phyloP scores from a whole-genome alignment of 1,140 invertebrate genomes.

The Hydropsyche tenuis region DNA sequence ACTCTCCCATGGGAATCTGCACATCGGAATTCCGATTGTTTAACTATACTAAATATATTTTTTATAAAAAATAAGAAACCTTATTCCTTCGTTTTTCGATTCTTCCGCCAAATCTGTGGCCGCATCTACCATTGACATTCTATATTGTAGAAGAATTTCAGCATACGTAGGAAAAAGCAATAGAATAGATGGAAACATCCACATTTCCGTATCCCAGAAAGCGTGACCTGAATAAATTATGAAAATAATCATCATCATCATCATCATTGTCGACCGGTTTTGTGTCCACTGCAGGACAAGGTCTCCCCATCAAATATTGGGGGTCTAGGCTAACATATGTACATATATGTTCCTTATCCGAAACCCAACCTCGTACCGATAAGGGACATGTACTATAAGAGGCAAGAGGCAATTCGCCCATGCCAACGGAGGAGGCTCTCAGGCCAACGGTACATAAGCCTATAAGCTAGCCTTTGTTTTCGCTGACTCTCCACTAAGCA shows the following conservation, averaged over 20 bases:
- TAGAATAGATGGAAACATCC: conserved; percentile 61
- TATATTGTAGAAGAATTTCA: conserved; percentile 56
- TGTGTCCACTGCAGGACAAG: too few relatives aligned
- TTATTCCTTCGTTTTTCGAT: conserved; percentile 59
- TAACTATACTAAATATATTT: background rate
- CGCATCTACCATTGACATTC: conserved; percentile 55
- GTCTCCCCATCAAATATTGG: too few relatives aligned
- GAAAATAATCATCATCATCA: background rate
- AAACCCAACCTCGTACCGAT: too few relatives aligned
- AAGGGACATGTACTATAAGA: too few relatives aligned
- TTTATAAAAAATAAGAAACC: conserved; percentile 49
- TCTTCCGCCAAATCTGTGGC: conserved; percentile 55
- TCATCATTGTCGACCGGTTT: background rate
- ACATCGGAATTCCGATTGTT: background rate
- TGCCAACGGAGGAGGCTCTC: too few relatives aligned
- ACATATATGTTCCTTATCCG: too few relatives aligned
- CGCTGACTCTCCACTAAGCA: too few relatives aligned
- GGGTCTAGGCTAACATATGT: too few relatives aligned
- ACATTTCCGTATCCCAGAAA: conserved; percentile 63
- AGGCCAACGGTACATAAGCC: too few relatives aligned
- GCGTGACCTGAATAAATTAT: conserved; percentile 56
- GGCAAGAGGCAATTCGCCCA: too few relatives aligned
- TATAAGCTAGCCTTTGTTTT: too few relatives aligned
- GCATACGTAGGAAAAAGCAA: conserved; percentile 57
- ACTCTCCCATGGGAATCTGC: conserved; percentile 65